These are phyloP conservation scores for Muscicapa striata DNA, from an alignment of 2,797 vertebrate species.

Conservation along the genomic window DNA sequence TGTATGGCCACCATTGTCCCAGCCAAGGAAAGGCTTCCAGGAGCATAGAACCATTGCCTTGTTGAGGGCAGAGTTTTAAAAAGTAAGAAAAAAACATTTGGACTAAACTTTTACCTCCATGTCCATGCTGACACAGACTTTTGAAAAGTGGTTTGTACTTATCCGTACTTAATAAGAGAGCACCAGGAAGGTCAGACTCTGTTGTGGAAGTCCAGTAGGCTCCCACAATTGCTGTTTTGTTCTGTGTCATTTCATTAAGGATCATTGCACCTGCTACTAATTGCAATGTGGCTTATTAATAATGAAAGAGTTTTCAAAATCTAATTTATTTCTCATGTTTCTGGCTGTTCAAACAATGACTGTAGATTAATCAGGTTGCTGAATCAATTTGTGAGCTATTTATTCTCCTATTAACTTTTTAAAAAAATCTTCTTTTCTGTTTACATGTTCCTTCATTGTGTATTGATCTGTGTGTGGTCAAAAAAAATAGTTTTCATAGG, in stretches of 20 bases:
- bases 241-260: conserved; percentile 17
- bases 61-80: background rate
- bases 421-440: background rate
- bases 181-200: background rate
- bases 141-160: background rate
- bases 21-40: background rate
- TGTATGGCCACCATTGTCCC: background rate
- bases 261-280: conserved; percentile 38
- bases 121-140: background rate
- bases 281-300: conserved; percentile 33
- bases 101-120: background rate
- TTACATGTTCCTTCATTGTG: background rate
- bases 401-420: conserved; percentile 4
- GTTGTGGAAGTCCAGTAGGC: background rate
- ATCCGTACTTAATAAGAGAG: background rate
- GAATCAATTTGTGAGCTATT: conserved; percentile 44
- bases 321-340: conserved; percentile 46
- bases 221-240: background rate
- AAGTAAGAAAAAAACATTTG: background rate
- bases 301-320: conserved; percentile 46
- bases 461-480: background rate
- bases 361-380: background rate
- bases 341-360: background rate
- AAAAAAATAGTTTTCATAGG: background rate
- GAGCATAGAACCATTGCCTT: background rate